Evolutionary conservation across 2,113 vertebrate genomes (phyloP), one percentile per base, ranked within the genome.

Genomic region (Gadus macrocephalus): DNA sequence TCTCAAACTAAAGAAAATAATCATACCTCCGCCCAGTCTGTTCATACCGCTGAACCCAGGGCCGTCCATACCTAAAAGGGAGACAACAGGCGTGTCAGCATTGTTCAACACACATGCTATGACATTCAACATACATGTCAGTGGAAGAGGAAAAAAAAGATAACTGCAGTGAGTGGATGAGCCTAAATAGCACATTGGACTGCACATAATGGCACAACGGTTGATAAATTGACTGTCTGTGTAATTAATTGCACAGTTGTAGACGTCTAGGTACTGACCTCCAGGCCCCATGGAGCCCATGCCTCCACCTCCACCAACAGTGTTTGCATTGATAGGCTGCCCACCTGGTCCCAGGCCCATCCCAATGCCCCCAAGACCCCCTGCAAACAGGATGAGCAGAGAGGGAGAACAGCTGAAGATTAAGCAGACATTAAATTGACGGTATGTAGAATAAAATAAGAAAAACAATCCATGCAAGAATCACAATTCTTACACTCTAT

Each of bases 321-420:
- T 92, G 63, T 93, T 98, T 75, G 96, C 92, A 83, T 93, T 96
- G 69, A 99, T 96, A 53, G 97, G 97, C 65, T 99, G 96, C n/a
- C 97, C 97, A 66, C 96, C 95, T 64, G 96, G 97, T 71, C 97
- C 97, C 79, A 98, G 93, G 75, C 97, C 97, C 96, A 99, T 95
- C 35, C 97, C 97, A 74, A 99, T 94, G 66, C 97, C 97, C 76
- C 94, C 95, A 16, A 99, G 93, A 64, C 96, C 97, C 73, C 97
- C 97, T 99, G n/a, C 17, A 78, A 15, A 75, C 55, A 85, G 81
- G 42, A 49, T 14, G 42, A 49, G 42, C 8, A 49, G 5, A 49
- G 42, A 49, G 42, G 42, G 42, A 49, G 42, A 4, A 49, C 42
- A 49, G 12, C 12, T 49, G 4, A 35, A 35, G 31, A 7, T 11